phyloP scores from a whole-genome alignment of 1,140 invertebrate species.

The Macrotrachela quadricornifera region DNA sequence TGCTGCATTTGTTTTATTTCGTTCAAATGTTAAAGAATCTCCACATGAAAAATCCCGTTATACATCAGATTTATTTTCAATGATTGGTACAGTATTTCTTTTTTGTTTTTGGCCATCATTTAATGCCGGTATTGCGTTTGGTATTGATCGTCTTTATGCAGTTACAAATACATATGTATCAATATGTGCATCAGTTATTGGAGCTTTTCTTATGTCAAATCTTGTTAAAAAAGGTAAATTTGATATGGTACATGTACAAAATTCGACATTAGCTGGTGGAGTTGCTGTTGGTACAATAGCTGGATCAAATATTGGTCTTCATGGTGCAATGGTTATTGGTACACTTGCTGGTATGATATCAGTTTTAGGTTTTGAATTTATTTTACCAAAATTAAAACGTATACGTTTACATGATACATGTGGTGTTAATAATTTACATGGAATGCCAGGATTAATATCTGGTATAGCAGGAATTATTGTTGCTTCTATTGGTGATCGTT shows the following conservation, averaged over 20 bases:
- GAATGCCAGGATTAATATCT: conserved; percentile 69
- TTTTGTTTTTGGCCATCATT: conserved; percentile 93
- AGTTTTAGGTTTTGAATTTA: conserved; percentile 56
- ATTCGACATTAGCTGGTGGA: conserved; percentile 36
- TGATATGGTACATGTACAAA: conserved; percentile 33
- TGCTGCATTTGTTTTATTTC: conserved; percentile 43
- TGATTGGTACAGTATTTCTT: conserved; percentile 56
- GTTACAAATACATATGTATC: conserved; percentile 78
- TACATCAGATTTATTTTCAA: conserved; percentile 66
- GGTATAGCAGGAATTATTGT: conserved; percentile 53
- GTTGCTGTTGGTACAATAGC: conserved; percentile 40
- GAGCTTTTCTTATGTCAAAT: conserved; percentile 60
- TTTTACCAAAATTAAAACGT: conserved; percentile 43
- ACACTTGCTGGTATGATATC: conserved; percentile 54
- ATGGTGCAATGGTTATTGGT: conserved; percentile 61
- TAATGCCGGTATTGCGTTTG: conserved; percentile 53
- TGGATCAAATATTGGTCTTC: conserved; percentile 62
- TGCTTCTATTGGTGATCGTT: conserved; percentile 38
- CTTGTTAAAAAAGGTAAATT: conserved; percentile 41
- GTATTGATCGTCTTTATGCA: conserved; percentile 52
- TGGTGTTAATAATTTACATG: conserved; percentile 82
- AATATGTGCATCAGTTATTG: conserved; percentile 55
- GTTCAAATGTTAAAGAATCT: conserved; percentile 31
- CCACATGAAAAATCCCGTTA: conserved; percentile 48
- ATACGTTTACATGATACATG: conserved; percentile 53